Evolutionary conservation across 2,888 invertebrate genomes (phyloP).

Genomic region (Nudaria mundana): DNA sequence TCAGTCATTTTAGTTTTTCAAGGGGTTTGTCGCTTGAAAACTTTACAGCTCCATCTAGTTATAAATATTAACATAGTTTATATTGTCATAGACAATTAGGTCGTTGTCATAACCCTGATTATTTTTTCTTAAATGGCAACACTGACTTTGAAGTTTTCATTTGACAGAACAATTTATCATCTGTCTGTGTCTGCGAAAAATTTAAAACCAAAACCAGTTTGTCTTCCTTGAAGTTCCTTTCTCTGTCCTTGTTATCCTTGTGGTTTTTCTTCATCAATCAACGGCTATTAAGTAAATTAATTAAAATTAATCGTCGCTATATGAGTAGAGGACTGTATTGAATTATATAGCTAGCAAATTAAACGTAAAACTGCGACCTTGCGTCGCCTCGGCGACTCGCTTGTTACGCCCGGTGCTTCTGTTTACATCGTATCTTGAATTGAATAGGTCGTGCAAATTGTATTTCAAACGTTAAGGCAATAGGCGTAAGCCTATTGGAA

Average conservation of each 20-base stretch:
- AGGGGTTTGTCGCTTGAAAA: too few relatives aligned
- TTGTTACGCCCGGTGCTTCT: constrained; percentile 64
- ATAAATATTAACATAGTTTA: background rate
- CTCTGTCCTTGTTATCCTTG: too few relatives aligned
- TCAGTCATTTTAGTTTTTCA: too few relatives aligned
- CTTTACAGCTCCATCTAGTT: constrained; percentile 35
- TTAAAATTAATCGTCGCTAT: constrained; percentile 57
- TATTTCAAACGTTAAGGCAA: constrained; percentile 37
- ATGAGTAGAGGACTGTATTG: constrained; percentile 45
- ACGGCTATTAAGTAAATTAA: constrained; percentile 52
- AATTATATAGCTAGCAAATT: constrained; percentile 48
- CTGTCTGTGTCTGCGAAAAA: constrained; percentile 29
- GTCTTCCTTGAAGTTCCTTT: constrained; percentile 41
- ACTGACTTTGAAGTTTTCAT: too few relatives aligned
- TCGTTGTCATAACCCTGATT: constrained; percentile 25
- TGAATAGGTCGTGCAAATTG: constrained; percentile 39
- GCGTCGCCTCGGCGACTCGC: constrained; percentile 43
- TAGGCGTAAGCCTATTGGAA: constrained; percentile 41
- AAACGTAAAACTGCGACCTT: constrained; percentile 54
- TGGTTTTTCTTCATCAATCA: too few relatives aligned
- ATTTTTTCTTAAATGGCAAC: constrained; percentile 23
- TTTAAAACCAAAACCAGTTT: constrained; percentile 49
- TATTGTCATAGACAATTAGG: constrained; percentile 36
- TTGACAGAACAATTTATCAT: constrained; percentile 22
- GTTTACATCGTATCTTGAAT: constrained; percentile 54